A percentile compares a stretch with the other conserved stretches of the same genome.
These are phyloP conservation scores for Scarus forsteni DNA, from an alignment of 2,797 vertebrate genomes.

Conservation along the genomic window DNA sequence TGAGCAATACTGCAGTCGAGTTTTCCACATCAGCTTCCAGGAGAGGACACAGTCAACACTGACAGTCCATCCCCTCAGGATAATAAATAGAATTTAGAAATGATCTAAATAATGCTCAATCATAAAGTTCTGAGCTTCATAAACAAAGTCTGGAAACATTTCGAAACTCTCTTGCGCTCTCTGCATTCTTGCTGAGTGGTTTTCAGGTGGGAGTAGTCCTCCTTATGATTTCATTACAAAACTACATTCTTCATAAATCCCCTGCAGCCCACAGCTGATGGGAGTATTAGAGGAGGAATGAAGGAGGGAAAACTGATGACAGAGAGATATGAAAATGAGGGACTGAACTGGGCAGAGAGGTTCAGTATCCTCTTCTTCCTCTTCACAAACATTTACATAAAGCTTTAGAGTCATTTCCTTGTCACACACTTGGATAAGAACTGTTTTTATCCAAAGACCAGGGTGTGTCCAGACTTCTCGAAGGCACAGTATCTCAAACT, in stretches of 20 bases:
- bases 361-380: slow-evolving; percentile 32
- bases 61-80: background rate
- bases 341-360: background rate
- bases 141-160: background rate
- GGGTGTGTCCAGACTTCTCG: background rate
- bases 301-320: slow-evolving; percentile 12
- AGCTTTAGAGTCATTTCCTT: slow-evolving; percentile 1
- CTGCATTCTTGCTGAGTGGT: slow-evolving; percentile 1
- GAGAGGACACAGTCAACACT: background rate
- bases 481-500: too few relatives aligned
- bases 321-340: slow-evolving; percentile 42
- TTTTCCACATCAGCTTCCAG: too few relatives aligned
- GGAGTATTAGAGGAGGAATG: background rate
- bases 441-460: slow-evolving; percentile 3
- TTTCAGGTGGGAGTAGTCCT: background rate
- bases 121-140: background rate
- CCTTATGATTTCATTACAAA: slow-evolving; percentile 11
- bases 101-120: slow-evolving; percentile 1
- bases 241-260: slow-evolving; percentile 13
- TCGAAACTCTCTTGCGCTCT: background rate
- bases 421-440: slow-evolving; percentile 40
- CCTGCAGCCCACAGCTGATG: background rate
- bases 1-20: too few relatives aligned
- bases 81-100: background rate
- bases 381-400: slow-evolving; percentile 9